Evolutionary conservation across 2,113 vertebrate genomes (phyloP), one percentile per base, ranked within the genome.

Genomic region (Loxodonta africana): DNA sequence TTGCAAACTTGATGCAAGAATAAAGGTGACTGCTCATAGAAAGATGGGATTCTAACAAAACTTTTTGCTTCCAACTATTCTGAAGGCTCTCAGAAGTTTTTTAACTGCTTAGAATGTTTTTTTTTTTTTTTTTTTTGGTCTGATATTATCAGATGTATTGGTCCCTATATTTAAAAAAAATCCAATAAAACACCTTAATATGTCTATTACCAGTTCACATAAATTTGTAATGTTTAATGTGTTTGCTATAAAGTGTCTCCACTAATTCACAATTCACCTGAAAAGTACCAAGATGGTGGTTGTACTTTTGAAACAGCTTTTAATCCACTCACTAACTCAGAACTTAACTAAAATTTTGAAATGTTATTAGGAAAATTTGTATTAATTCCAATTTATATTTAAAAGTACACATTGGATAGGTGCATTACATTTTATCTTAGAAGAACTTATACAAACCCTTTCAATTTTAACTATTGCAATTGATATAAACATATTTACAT

Each of bases 21-120:
- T 0, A 4, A 77, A 86, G 8, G 37, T 92, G 53, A n/a, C 95
- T 96, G 94, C 95, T 97, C 46, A 30, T 48, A 26, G 25, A 71
- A 17, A 91, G 12, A 2, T 37, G 21, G 77, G 83, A 91, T 67
- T 25, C 76, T 67, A 94, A 73, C 33, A 96, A 88, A 88, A 80
- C 18, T 30, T 84, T 77, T 9, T 46, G 9, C 28, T 80, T 90
- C 53, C 53, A 90, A 71, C 33, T 78, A 10, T 67, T 8, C 37
- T 6, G 92, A 96, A n/a, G 93, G 89, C 23, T 90, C 67, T 80
- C 15, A 82, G 48, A 88, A 41, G 37, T 71, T 57, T 62, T 88
- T 92, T 48, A 37, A 41, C 48, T 69, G 48, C 60, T 48, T 41
- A 3, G 2, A 4, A 15, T 37, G 7, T 71, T 71, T n/a, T 37